Percentiles rank a stretch among this genome's conserved stretches.
These are phyloP conservation scores for Drosophila niveifrons DNA, from an alignment of 2,888 invertebrate species.

Conservation along the genomic window DNA sequence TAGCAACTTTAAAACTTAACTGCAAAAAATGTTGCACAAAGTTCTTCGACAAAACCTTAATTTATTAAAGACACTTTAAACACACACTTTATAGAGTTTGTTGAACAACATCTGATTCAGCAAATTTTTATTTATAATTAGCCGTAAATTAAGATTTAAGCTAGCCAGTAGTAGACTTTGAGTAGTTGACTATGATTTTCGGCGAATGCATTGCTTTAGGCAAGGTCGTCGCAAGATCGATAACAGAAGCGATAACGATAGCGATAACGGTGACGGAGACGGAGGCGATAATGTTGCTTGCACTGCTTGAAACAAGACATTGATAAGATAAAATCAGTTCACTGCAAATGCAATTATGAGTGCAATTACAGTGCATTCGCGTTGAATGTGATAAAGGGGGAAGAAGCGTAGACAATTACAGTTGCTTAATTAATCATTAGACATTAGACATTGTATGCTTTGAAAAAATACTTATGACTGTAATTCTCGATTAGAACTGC, in stretches of 20 bases:
- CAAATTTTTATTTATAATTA: not conserved
- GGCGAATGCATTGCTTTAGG: conserved; percentile 16
- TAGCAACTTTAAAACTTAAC: too few species aligned
- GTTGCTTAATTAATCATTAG: conserved; percentile 42
- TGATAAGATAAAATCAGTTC: conserved; percentile 58
- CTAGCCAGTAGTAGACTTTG: not conserved
- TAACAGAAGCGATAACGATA: conserved; percentile 17
- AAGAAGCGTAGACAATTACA: conserved; percentile 9
- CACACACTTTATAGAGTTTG: too few species aligned
- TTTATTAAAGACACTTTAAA: too few species aligned
- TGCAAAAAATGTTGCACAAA: too few species aligned
- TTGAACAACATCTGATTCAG: not conserved
- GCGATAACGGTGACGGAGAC: conserved; percentile 12
- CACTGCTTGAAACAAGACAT: not conserved
- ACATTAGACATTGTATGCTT: conserved; percentile 40
- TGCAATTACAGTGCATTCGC: conserved; percentile 41
- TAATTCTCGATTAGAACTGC: conserved; percentile 74
- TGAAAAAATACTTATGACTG: conserved; percentile 18
- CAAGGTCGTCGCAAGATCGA: conserved; percentile 36
- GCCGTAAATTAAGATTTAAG: not conserved
- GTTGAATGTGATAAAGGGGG: conserved; percentile 1
- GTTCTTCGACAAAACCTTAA: too few species aligned
- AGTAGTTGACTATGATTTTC: conserved; percentile 4
- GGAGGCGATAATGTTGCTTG: conserved; percentile 26
- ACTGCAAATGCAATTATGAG: conserved; percentile 51